Evolutionary conservation across 1,140 invertebrate species (phyloP), one percentile per base, ranked within the genome.

Genomic region (Drosophila kurseongensis): DNA sequence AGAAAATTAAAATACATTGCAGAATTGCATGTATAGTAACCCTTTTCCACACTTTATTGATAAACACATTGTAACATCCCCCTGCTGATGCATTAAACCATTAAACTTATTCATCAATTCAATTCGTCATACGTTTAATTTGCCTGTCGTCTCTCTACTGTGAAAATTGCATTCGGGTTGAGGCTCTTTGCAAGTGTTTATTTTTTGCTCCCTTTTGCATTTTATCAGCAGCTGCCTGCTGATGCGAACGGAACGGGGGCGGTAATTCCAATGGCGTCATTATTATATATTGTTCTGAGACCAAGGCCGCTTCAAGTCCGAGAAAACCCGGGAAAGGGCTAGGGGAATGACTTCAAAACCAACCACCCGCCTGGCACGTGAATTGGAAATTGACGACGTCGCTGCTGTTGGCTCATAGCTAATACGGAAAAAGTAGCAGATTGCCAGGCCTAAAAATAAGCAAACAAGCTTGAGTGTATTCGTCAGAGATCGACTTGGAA

Each of bases 221-320:
- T 58, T 67, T 73, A 75, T 75, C 72, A 75, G 69, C 41, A 38
- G 40, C 67, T 71, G 60, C 58, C 32, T 74, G 29, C 35, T 75
- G 45, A 51, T 60, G 65, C 60, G 40, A 78, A 66, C 36, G 55
- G 16, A 27, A 32, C 36, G 23, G n/a, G 58, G 68, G 71, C 69
- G 57, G 48, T 65, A 60, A 72, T 57, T 68, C 47, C 45, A 78
- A 78, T 74, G 48, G 56, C 58, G 67, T 55, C 61, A 60, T 66
- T 73, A 52, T 52, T 66, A 74, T 51, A 27, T 60, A 42, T 51
- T 38, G 40, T 60, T 13, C 14, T 67, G 74, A 7, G 27, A 67
- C 45, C 60, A 63, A 65, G 51, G 54, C 55, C 55, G 35, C n/a
- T 16, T 2, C 23, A 35, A 52, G 41, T 23, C 38, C 38, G 41